Conservation (phyloP, 1,140 invertebrate genomes). For the Tetranychus urticae region DNA sequence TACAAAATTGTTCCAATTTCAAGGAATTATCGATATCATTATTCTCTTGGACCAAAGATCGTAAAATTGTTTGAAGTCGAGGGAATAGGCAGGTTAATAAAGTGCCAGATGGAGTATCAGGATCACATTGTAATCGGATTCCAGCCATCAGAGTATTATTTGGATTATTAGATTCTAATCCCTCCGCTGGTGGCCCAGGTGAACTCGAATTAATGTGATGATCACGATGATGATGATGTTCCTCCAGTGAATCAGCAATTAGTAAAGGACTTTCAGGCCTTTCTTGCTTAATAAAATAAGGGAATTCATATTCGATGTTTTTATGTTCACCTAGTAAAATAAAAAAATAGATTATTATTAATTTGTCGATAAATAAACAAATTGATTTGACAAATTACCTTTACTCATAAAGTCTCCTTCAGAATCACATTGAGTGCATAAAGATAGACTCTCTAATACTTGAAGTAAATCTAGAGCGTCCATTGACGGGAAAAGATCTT, state of each 20-base stretch:
- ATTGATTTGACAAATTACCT: too few relatives aligned
- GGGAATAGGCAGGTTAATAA: constrained; percentile 40
- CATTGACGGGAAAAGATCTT: constrained; percentile 42
- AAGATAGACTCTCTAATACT: constrained; percentile 37
- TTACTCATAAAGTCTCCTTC: constrained; percentile 26
- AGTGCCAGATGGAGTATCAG: constrained; percentile 27
- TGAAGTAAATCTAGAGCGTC: constrained; percentile 43
- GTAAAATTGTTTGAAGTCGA: constrained; percentile 32
- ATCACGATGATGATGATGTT: too few relatives aligned
- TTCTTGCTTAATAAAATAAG: constrained; percentile 47
- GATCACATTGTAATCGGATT: constrained; percentile 29
- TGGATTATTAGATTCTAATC: too few relatives aligned
- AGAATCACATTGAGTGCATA: constrained; percentile 48
- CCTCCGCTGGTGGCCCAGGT: too few relatives aligned
- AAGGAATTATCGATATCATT: background rate
- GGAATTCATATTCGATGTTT: constrained; percentile 49
- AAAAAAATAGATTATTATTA: too few relatives aligned
- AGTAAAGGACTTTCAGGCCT: constrained; percentile 30
- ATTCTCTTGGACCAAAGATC: background rate
- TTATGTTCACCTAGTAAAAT: too few relatives aligned
- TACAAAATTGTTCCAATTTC: constrained; percentile 54
- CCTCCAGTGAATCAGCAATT: too few relatives aligned
- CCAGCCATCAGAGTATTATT: constrained; percentile 33
- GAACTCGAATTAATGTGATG: background rate
- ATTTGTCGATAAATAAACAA: too few relatives aligned